Percentiles rank a stretch among this genome's conserved stretches.
phyloP scores from a whole-genome alignment of 2,797 vertebrate species.

The Philypnodon macrostomus region DNA sequence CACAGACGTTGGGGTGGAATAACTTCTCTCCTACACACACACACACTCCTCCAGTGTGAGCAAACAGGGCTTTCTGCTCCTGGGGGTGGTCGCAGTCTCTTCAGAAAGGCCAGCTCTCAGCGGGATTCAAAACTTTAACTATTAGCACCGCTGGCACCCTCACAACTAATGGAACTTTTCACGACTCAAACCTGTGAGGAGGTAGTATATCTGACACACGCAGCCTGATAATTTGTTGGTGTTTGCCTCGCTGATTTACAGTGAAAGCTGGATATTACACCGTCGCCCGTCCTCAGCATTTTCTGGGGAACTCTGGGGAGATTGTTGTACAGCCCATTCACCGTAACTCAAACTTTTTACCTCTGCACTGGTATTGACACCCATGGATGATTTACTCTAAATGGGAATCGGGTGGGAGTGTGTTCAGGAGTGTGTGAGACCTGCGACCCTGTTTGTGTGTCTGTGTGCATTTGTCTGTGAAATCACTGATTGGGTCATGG shows the following conservation, averaged over 20 bases:
- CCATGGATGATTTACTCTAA: constrained; percentile 53
- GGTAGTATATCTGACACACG: constrained; percentile 25
- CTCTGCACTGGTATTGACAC: constrained; percentile 41
- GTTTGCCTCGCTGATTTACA: constrained; percentile 52
- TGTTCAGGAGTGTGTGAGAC: constrained; percentile 13
- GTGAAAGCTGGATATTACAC: constrained; percentile 33
- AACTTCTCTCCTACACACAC: constrained; percentile 40
- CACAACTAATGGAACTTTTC: constrained; percentile 21
- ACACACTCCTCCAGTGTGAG: constrained; percentile 44
- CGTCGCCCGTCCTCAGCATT: constrained; percentile 47
- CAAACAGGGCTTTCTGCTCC: constrained; percentile 32
- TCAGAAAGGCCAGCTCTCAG: constrained; percentile 58
- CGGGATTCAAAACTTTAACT: constrained; percentile 37
- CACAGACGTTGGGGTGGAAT: constrained; percentile 39
- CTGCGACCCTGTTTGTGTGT: constrained; percentile 17
- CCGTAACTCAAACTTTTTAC: constrained; percentile 53
- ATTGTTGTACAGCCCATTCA: constrained; percentile 23
- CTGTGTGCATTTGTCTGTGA: constrained; percentile 36
- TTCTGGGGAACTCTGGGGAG: constrained; percentile 48
- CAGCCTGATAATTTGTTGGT: constrained; percentile 39
- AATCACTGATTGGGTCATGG: constrained; percentile 31
- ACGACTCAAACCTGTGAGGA: constrained; percentile 13
- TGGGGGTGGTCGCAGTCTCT: constrained; percentile 34
- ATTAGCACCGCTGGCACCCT: constrained; percentile 9
- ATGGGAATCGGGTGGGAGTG: constrained; percentile 33